Percentiles rank a stretch among this genome's conserved stretches.
Conservation (phyloP, 2,113 vertebrate genomes). For the Thymallus thymallus region DNA sequence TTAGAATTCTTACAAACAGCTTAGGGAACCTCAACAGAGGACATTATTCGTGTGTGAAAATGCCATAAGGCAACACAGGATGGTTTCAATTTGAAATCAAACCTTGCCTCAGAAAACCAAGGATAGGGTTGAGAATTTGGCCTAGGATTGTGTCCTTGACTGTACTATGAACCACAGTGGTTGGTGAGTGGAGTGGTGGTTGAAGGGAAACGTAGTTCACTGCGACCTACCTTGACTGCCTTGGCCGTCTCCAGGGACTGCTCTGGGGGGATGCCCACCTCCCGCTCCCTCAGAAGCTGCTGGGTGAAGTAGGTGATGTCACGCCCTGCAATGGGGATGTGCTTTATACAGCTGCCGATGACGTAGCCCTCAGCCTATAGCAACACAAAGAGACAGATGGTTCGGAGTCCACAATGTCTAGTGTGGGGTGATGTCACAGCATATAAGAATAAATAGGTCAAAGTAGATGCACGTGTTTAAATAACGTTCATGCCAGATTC, state of each 20-base stretch:
- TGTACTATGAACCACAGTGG: no score
- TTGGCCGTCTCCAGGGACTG: constrained; percentile 98
- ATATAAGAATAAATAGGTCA: no score
- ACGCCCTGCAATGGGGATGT: constrained; percentile 97
- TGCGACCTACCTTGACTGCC: constrained; percentile 87
- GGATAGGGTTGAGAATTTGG: no score
- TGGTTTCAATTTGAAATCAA: no score
- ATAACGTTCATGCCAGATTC: no score
- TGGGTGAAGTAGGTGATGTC: constrained; percentile 99
- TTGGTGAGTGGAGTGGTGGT: not conserved
- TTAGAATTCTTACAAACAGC: no score
- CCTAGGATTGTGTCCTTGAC: no score
- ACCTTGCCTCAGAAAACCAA: no score
- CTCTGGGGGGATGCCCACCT: constrained; percentile 97
- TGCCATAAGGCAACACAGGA: no score
- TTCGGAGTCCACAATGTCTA: not conserved
- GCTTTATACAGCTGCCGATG: constrained; percentile 99
- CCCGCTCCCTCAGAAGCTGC: constrained; percentile 91
- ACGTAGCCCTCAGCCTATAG: constrained; percentile 95
- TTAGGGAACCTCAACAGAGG: no score
- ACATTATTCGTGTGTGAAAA: no score
- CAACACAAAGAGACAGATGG: not conserved
- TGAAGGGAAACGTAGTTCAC: not conserved
- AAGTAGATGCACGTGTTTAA: no score
- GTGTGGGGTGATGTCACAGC: not conserved